Base-by-base conservation (phyloP, 2,888 invertebrate genomes). In the Tetranychus piercei region DNA sequence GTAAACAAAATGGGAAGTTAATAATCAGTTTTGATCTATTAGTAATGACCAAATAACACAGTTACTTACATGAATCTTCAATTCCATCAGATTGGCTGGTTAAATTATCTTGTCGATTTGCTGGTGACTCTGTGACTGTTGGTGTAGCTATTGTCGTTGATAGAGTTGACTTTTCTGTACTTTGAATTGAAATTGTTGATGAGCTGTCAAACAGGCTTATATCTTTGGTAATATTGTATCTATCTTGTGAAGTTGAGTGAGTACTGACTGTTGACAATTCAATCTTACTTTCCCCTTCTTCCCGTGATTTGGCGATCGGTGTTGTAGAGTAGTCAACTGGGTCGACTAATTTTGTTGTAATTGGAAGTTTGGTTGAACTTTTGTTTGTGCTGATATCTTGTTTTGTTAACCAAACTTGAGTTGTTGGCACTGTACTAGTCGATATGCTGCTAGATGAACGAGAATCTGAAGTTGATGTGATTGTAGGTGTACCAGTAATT, bases 41-140 rank as follows among this genome's bases (percentile, higher is more conserved):
- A 67, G 6, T 43, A 1, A 66, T 67, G 5, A 34, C 5, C 34
- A 34, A 34, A 34, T 34, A 34, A 3, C 34, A 34, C 34, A 34
- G 34, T 34, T 34, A 69, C 69, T 69, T 23, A 69, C 69, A 69
- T 72, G 72, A 44, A 44, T 72, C 44, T 45, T 72, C 72, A 44
- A 72, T n/a, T 44, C 43, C 72, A 72, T 72, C 72, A n/a, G 23
- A 6, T 1, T 15, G 23, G 5, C 22, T 22, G 22, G 34, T 69
- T 9, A 34, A 15, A 15, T 34, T n/a, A 20, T 69, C 69, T 15
- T 34, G 22, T 69, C 15, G 22, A 15, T 1, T 69, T 69, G 22
- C 22, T 69, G 69, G 69, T 22, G 22, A 6, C 34, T 69, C 69
- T 5, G 69, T 69, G 22, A 11, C n/a, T 55, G 72, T 34, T n/a